Base-by-base conservation (phyloP, 2,797 vertebrate species). In the Lacerta agilis region DNA sequence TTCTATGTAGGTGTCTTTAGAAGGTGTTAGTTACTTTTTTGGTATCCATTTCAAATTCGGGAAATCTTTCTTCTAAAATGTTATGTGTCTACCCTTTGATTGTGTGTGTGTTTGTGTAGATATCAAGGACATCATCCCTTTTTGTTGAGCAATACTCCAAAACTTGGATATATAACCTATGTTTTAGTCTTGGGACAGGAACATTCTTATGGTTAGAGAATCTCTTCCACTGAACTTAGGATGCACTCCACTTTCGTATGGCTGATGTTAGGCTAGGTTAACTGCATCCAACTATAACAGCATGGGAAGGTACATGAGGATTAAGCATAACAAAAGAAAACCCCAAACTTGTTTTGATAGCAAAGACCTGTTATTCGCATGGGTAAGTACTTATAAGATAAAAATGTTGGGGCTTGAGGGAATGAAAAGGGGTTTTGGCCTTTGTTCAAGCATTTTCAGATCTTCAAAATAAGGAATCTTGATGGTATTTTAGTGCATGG, bases 131-230 rank as follows among this genome's bases (percentile, higher is more conserved):
- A 95, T 91, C 94, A 95, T 96, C 95, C 94, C 94, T 95, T 92
- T 94, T 92, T 96, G 95, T 96, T 96, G 95, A 96, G 95, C 95
- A 97, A 97, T 91, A 95, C 96, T 96, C 91, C 95, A 94, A 96
- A 96, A 97, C 95, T 96, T 96, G 96, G 96, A 97, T 96, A 96
- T 96, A 93, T 96, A 97, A 96, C 95, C 95, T 96, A 95, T 96
- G 95, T 96, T 97, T 97, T 97, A 97, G 91, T 97, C 92, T 97
- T 94, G 96, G 96, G 94, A 96, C 96, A 97, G 93, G 94, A 96
- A 95, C 95, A 96, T 97, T 97, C 93, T 95, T 96, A 96, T 96
- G 95, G 96, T 97, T 96, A 97, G 27, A 71, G 95, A 96, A 92
- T 93, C 94, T 96, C 94, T 95, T 95, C 93, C 94, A 0, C 82